Evolutionary conservation across 2,888 invertebrate genomes (phyloP).

Genomic region (Dioctria rufipes): DNA sequence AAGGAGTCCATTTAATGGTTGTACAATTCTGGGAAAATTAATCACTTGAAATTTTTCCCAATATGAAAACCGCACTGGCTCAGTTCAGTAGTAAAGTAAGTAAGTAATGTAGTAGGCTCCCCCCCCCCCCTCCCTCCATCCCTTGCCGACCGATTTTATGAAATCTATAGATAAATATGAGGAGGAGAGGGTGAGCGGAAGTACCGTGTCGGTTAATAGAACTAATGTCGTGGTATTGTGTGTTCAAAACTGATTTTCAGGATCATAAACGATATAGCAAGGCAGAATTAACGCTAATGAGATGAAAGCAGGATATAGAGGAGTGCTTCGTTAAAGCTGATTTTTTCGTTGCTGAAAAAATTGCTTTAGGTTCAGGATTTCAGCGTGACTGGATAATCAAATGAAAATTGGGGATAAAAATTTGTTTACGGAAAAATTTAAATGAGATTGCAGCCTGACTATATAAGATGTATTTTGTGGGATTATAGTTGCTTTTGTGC

Average conservation of each 20-base stretch:
- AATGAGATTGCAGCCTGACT: no score
- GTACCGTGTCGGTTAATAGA: neutral
- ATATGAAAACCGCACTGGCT: neutral
- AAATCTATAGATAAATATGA: neutral
- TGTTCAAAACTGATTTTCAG: neutral
- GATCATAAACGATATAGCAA: neutral
- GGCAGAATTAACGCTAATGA: neutral
- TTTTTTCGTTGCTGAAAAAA: neutral
- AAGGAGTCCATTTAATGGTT: conserved; percentile 15
- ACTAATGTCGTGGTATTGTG: neutral
- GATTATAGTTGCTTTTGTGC: no score
- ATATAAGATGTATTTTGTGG: no score
- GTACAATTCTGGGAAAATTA: conserved; percentile 17
- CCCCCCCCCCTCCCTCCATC: neutral
- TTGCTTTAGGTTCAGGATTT: neutral
- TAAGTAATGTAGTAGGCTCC: neutral
- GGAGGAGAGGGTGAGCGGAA: neutral
- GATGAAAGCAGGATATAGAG: neutral
- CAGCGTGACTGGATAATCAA: neutral
- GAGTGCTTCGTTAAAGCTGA: neutral
- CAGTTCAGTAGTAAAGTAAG: no score
- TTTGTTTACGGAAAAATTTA: no score
- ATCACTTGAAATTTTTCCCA: conserved; percentile 25
- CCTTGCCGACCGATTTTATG: neutral
- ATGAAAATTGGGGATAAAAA: neutral